Conservation (phyloP, 2,797 vertebrate species). For the Nannoperca australis region DNA sequence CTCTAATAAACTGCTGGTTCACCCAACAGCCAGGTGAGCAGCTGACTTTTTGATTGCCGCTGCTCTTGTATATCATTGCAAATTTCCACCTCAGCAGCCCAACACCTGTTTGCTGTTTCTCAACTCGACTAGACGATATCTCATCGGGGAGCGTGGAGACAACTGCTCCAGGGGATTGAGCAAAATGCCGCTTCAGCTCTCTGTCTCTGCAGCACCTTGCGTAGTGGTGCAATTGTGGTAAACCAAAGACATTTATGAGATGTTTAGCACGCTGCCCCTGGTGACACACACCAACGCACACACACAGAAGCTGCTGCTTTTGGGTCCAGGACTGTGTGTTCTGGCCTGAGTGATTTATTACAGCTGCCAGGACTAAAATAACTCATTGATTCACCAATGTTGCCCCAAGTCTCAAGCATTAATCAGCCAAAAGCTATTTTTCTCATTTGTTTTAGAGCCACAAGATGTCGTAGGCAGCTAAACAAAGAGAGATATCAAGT, state of each 20-base stretch:
- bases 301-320: constrained; percentile 32
- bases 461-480: not conserved
- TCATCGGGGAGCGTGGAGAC: constrained; percentile 49
- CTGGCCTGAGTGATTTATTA: constrained; percentile 19
- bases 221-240: constrained; percentile 40
- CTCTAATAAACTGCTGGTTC: constrained; percentile 26
- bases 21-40: constrained; percentile 30
- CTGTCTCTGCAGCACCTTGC: constrained; percentile 50
- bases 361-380: constrained; percentile 68
- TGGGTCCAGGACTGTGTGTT: constrained; percentile 42
- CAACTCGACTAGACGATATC: constrained; percentile 50
- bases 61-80: constrained; percentile 31
- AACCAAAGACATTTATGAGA: constrained; percentile 49
- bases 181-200: constrained; percentile 50
- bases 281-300: constrained; percentile 26
- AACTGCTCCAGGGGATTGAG: constrained; percentile 44
- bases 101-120: constrained; percentile 61
- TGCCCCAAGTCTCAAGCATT: constrained; percentile 34
- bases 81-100: constrained; percentile 48
- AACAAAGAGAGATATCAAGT: not conserved
- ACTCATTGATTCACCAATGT: constrained; percentile 60
- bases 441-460: constrained; percentile 36
- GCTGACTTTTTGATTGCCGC: constrained; percentile 35
- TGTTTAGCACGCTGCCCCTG: constrained; percentile 45
- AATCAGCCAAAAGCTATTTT: constrained; percentile 12